phyloP scores from a whole-genome alignment of 1,140 invertebrate genomes.

The Phortica variegata region DNA sequence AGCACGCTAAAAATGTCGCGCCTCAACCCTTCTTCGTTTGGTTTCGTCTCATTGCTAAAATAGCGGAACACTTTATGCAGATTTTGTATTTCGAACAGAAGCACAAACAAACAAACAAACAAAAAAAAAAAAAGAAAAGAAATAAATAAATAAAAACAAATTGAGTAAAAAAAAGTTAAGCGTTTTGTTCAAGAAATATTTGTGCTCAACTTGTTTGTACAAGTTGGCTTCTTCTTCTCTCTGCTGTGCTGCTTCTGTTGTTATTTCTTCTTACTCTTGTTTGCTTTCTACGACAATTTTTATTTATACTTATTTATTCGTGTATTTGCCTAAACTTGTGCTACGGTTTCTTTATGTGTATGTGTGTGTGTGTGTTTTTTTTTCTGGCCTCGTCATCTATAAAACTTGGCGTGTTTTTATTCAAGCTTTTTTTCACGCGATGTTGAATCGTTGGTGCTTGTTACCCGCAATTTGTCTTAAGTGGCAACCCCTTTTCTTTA shows the following conservation, averaged over 20 bases:
- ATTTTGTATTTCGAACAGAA: neutral
- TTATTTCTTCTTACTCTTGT: no score
- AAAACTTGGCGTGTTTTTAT: neutral
- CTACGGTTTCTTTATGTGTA: neutral
- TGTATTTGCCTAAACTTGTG: no score
- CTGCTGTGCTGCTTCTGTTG: no score
- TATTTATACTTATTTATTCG: no score
- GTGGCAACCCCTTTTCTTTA: constrained; percentile 35
- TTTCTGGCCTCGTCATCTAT: neutral
- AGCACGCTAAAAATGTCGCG: no score
- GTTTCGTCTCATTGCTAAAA: no score
- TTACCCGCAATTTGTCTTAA: constrained; percentile 54
- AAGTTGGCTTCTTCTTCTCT: no score
- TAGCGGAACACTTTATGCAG: no score
- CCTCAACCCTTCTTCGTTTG: no score
- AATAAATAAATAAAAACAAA: neutral
- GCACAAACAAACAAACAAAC: constrained; percentile 7
- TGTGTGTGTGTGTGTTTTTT: constrained; percentile 1
- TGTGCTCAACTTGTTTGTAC: no score
- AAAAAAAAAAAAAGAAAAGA: neutral
- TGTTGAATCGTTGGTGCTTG: constrained; percentile 25
- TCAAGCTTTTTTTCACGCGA: constrained; percentile 2
- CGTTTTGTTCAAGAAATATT: no score
- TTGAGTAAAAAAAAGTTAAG: neutral
- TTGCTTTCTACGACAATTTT: no score